Base-by-base conservation (phyloP, 2,797 vertebrate genomes). In the Hydrophis major region DNA sequence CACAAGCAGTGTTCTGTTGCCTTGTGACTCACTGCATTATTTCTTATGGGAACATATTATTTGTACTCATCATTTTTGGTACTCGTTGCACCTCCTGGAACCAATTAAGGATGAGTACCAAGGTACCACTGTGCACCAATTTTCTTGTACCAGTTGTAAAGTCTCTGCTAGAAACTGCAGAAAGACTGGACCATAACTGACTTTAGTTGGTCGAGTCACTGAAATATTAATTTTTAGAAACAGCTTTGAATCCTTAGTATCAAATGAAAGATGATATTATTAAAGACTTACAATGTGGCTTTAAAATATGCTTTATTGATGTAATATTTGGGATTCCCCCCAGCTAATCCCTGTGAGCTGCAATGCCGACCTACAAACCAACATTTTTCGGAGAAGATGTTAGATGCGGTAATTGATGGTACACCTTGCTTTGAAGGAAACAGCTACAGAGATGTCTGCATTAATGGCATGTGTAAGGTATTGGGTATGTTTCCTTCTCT, bases 381-480 rank as follows among this genome's bases (percentile, higher is more conserved):
- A 91, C 97, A 98, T 90, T 99, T 99, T 94, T 98, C 99, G 0
- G 99, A 99, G 97, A 99, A 98, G 98, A 99, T 99, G 98, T 97
- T 99, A 18, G 99, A 99, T 90, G 97, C 99, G 0, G 99, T 99
- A 96, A 98, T 98, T 1, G 99, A 99, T 13, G 99, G 99, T 27
- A 99, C 99, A 1, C 98, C 99, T 4, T 99, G 99, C 97, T 99
- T 98, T 97, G 98, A 98, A 97, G 98, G 98, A 93, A 98, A 97
- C 96, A 98, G 97, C 95, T 99, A 98, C 97, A 98, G 98, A 96
- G 99, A 98, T 97, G 96, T 98, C 98, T 99, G 99, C 96, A 98
- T 99, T 97, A 99, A 99, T 97, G 99, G 99, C 97, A 99, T 99
- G 98, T 99, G 99, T 99, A 99, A 99, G 99, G 99, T 99, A 99